A percentile compares a stretch with the other conserved stretches of the same genome.
Evolutionary conservation across 1,140 invertebrate genomes (phyloP).

Genomic region (Zaprionus africanus): DNA sequence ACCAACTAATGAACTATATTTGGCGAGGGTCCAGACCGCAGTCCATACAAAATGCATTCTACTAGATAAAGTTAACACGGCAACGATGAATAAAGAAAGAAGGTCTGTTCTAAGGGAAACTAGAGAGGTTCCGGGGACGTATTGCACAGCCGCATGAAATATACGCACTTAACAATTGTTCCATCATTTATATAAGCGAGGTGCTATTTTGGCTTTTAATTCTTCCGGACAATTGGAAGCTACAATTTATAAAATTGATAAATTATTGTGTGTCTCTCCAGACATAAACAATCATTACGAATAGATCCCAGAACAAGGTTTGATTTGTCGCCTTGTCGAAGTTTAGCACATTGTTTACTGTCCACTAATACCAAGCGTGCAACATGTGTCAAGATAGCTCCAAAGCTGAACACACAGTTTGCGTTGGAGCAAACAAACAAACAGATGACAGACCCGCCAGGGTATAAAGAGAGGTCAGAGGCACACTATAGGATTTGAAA

Average conservation of each 20-base stretch:
- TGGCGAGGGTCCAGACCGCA: background rate
- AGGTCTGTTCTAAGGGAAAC: too few species aligned
- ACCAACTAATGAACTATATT: background rate
- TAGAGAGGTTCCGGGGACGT: too few species aligned
- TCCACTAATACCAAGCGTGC: too few species aligned
- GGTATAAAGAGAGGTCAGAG: background rate
- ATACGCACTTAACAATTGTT: too few species aligned
- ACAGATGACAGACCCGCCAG: background rate
- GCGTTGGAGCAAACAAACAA: too few species aligned
- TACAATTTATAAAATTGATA: slow-evolving; percentile 46
- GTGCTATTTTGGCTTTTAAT: background rate
- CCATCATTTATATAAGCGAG: background rate
- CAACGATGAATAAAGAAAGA: background rate
- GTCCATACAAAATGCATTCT: background rate
- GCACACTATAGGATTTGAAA: slow-evolving; percentile 24
- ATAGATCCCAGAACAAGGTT: too few species aligned
- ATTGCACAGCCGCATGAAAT: too few species aligned
- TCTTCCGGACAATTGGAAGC: background rate
- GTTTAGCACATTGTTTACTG: too few species aligned
- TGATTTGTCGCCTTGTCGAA: too few species aligned
- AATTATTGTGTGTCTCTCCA: slow-evolving; percentile 31
- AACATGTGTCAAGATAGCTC: too few species aligned
- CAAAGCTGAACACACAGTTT: too few species aligned
- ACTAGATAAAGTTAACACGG: background rate
- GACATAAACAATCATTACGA: slow-evolving; percentile 20